Evolutionary conservation across 2,888 invertebrate genomes (phyloP).

Genomic region (Pachliopta kotzebuea): DNA sequence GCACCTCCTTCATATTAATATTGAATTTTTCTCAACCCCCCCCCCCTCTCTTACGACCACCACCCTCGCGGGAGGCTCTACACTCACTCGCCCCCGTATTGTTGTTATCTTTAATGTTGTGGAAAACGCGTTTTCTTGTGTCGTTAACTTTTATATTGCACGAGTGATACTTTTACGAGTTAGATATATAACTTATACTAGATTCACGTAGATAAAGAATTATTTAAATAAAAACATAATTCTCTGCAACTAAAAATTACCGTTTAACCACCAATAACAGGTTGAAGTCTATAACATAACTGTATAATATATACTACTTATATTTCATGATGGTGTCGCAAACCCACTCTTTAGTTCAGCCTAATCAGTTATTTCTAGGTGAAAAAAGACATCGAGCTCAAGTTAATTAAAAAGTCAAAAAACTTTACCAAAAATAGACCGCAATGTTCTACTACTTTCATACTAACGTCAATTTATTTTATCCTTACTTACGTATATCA

Average conservation of each 20-base stretch:
- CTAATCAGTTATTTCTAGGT: no score
- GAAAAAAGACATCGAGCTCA: no score
- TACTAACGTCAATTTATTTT: background rate
- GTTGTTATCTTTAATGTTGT: conserved; percentile 82
- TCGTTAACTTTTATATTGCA: conserved; percentile 82
- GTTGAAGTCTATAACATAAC: no score
- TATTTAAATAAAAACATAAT: background rate
- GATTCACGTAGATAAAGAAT: conserved; percentile 32
- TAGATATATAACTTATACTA: conserved; percentile 73
- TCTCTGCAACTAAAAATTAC: no score
- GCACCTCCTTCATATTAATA: conserved; percentile 89
- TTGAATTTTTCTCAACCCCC: conserved; percentile 87
- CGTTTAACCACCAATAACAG: no score
- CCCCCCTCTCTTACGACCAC: no score
- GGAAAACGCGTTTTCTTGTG: conserved; percentile 82
- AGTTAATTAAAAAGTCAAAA: background rate
- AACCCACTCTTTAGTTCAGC: no score
- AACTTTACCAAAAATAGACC: background rate
- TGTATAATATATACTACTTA: no score
- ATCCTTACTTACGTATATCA: no score
- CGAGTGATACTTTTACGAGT: conserved; percentile 79
- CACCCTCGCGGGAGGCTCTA: conserved; percentile 79
- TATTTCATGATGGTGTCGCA: no score
- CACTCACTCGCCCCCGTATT: conserved; percentile 79
- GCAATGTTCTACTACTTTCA: background rate